Conservation (phyloP, 2,113 vertebrate genomes). For the Dromaius novaehollandiae region DNA sequence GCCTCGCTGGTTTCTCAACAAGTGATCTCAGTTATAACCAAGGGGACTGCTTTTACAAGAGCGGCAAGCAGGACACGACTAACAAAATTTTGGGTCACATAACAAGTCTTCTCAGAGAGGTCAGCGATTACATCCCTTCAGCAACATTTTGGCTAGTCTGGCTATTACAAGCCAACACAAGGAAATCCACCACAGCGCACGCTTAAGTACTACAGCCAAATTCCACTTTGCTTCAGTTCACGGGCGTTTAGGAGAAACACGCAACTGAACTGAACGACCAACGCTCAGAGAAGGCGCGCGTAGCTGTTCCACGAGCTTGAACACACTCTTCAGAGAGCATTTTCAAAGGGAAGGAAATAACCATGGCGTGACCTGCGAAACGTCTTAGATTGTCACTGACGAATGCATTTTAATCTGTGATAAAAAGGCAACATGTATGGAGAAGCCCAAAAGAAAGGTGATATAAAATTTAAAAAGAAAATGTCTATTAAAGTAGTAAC, state of each 20-base stretch:
- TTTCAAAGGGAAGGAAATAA: not conserved
- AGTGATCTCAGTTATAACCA: rapidly evolving
- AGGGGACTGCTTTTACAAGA: not conserved
- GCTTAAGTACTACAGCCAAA: not conserved
- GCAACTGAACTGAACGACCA: not conserved
- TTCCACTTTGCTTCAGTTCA: not conserved
- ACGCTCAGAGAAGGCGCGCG: rapidly evolving
- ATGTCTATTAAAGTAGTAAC: not conserved
- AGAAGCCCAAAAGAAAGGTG: not conserved
- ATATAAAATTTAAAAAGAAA: not conserved
- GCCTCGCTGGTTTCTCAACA: not conserved
- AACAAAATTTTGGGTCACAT: not conserved
- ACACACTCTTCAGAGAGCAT: not conserved
- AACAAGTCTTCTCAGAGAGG: not conserved
- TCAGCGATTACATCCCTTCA: not conserved
- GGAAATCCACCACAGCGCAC: not conserved
- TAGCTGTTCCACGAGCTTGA: not conserved
- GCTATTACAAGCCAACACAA: not conserved
- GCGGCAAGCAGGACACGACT: not conserved
- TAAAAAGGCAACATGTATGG: not conserved
- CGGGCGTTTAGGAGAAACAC: not conserved
- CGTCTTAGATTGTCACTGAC: no score
- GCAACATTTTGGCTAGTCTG: not conserved
- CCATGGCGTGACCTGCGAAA: not conserved
- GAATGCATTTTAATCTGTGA: not conserved